A percentile compares a stretch with the other conserved stretches of the same genome.
phyloP scores from a whole-genome alignment of 2,888 invertebrate species.

The Drosophila yooni region DNA sequence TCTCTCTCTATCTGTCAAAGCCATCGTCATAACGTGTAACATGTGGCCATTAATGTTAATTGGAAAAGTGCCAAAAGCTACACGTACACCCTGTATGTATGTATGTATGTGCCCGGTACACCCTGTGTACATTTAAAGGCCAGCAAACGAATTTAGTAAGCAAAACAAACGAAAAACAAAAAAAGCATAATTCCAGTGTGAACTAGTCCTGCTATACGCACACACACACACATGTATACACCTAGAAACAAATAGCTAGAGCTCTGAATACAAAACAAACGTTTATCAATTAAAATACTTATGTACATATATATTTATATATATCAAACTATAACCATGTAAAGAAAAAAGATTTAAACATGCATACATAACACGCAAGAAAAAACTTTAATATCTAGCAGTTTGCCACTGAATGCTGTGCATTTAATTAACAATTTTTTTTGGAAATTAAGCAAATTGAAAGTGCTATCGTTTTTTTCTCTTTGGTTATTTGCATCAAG shows the following conservation, averaged over 20 bases:
- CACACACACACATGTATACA: neutral
- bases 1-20: conserved; percentile 27
- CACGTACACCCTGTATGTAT: conserved; percentile 10
- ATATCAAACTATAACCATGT: conserved; percentile 1
- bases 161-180: conserved; percentile 3
- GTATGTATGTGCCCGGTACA: conserved; percentile 4
- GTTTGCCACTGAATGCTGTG: neutral
- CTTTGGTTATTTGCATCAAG: neutral
- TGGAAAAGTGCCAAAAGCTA: conserved; percentile 62
- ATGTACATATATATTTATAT: conserved; percentile 20
- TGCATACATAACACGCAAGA: neutral
- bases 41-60: conserved; percentile 50
- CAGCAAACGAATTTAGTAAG: conserved; percentile 6
- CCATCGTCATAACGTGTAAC: conserved; percentile 54
- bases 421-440: neutral
- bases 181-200: conserved; percentile 12
- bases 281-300: conserved; percentile 1
- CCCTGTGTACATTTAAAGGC: neutral
- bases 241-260: neutral
- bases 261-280: neutral
- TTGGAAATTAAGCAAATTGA: neutral
- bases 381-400: neutral
- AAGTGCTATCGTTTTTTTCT: neutral
- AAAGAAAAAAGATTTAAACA: neutral
- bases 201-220: conserved; percentile 19